Base-by-base conservation (phyloP, 2,888 invertebrate species). In the Piscicola geometra region DNA sequence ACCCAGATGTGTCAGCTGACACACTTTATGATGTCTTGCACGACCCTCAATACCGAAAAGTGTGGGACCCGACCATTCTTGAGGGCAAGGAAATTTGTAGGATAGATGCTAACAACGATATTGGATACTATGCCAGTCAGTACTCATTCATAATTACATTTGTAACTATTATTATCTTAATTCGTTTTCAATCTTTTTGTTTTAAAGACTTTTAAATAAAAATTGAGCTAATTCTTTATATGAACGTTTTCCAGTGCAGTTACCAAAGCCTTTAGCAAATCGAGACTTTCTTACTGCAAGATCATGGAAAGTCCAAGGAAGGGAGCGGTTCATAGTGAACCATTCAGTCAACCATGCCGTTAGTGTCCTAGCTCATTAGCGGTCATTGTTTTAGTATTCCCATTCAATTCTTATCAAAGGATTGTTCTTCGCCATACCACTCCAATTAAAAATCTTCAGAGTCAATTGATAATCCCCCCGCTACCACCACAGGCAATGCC, bases 1-100 rank as follows among this genome's bases (percentile, higher is more conserved):
- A 92, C 85, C 87, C 88, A 32, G 92, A 93, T 83, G 89, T 93
- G 79, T 87, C 89, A 76, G 90, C 92, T 21, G 89, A 89, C 80
- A 89, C 90, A 0, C 85, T 93, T 81, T 94, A 93, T 86, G 94
- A 94, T 85, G 94, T 94, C 64, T 88, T 94, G 50, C 93, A 94
- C 84, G 94, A 94, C 87, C 93, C 93, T 0, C 91, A 91, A 82
- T 94, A 93, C 86, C 88, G 94, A 78, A 91, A 91, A 82, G 90
- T 91, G 80, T 94, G 94, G 94, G 94, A 94, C 86, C 91, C 91
- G 71, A 91, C 93, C 85, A 93, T 94, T 93, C 87, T 92, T 80
- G 90, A 91, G 69, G 91, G 92, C 0, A 90, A 90, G 82, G 93
- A 94, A 84, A 92, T 94, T 77, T 94, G 94, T 12, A 91, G 91